Percentiles rank a stretch among this genome's conserved stretches.
Conservation (phyloP, 1,140 invertebrate genomes). For the Rhysida immarginata region DNA sequence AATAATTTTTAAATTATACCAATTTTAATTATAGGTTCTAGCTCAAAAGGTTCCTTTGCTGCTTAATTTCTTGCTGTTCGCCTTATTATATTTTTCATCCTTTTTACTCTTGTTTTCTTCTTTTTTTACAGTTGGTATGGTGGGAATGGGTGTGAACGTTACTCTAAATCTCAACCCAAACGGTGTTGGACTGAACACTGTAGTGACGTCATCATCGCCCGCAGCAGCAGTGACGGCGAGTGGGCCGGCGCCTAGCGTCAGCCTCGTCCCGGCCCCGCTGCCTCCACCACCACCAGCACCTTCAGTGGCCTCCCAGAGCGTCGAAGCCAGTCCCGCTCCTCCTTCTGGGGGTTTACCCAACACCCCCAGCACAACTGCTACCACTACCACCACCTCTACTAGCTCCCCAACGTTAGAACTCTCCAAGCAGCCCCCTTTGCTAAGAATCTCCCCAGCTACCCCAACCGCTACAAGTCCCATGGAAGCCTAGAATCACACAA, state of each 20-base stretch:
- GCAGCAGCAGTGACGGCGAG: neutral
- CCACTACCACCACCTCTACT: too few species aligned
- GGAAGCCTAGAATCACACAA: too few species aligned
- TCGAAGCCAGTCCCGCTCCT: neutral
- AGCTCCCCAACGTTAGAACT: too few species aligned
- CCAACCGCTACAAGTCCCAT: too few species aligned
- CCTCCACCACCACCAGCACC: neutral
- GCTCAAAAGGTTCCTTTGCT: neutral
- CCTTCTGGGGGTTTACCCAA: too few species aligned
- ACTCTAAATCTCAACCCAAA: constrained; percentile 6
- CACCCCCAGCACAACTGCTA: too few species aligned
- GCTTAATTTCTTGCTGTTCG: neutral
- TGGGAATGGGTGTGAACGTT: constrained; percentile 6
- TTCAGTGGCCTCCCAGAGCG: neutral
- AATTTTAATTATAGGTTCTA: neutral
- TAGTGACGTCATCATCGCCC: neutral
- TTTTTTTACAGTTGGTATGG: constrained; percentile 2
- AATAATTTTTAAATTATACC: too few species aligned
- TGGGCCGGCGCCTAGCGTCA: neutral
- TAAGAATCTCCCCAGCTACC: too few species aligned
- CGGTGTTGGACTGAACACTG: constrained; percentile 2
- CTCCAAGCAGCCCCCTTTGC: too few species aligned
- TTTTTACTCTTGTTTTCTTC: neutral
- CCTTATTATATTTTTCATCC: neutral
- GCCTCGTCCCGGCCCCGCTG: neutral